Evolutionary conservation across 1,140 invertebrate species (phyloP), one percentile per base, ranked within the genome.

Genomic region (Philaenus spumarius): DNA sequence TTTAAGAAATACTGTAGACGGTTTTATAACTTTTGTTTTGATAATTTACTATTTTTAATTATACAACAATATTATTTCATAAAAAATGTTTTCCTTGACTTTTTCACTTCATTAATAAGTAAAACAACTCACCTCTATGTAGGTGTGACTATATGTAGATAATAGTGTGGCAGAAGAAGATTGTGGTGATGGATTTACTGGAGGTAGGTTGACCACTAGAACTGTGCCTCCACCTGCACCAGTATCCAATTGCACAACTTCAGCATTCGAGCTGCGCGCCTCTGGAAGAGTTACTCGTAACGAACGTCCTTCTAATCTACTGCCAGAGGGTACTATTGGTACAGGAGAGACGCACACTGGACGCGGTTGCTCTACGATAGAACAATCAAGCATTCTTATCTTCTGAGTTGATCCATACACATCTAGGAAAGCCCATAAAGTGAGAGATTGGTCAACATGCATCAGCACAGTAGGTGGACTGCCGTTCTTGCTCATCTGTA

Each of bases 401-500:
- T 88, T 86, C 67, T 90, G 85, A 1, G 95, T 96, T 56, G 90
- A 93, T 0, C 95, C 95, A 68, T 96, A 97, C 0, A 98, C 84
- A 71, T 98, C 95, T 57, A 97, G 89, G 72, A 97, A 97, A 1
- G 91, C 88, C 94, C 94, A 98, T 0, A 98, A 72, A 66, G 85
- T 80, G 14, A 93, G 74, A 0, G 86, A 90, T 64, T 92, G 86
- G 72, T 98, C 95, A 0, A 97, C 93, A 71, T 97, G 90, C 89
- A 98, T 96, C 45, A 97, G 83, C 0, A 89, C 86, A 0, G 83
- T 79, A 0, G 89, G 80, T 0, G 83, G 76, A 0, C 85, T 83
- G n/a, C 87, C 87, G 70, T 97, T 97, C 66, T 89, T 85, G 47
- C 84, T 87, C 72, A 97, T 92, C 67, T 84, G 81, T 1, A 98